Evolutionary conservation across 2,888 invertebrate genomes (phyloP).

Genomic region (Perizoma flavofasciatum): DNA sequence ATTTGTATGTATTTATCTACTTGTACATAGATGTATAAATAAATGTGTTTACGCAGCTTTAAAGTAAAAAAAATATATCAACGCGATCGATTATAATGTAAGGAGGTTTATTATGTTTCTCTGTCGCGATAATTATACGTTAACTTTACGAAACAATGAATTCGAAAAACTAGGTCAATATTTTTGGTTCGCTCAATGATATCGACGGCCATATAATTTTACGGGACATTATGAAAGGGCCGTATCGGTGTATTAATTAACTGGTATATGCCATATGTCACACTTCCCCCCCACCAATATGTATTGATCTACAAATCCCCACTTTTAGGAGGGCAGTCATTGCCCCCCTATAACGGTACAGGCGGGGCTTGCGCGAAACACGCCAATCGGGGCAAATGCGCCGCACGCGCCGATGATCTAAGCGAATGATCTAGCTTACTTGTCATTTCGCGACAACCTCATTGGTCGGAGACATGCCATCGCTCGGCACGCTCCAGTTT

Average conservation of each 20-base stretch:
- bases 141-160: slow-evolving; percentile 28
- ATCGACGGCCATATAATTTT: slow-evolving; percentile 43
- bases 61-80: too few relatives aligned
- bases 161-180: slow-evolving; percentile 34
- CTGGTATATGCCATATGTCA: slow-evolving; percentile 71
- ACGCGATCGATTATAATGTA: too few relatives aligned
- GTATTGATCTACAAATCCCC: slow-evolving; percentile 74
- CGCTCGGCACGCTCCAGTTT: slow-evolving; percentile 62
- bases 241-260: slow-evolving; percentile 64
- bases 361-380: slow-evolving; percentile 73
- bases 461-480: slow-evolving; percentile 71
- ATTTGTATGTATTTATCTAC: too few relatives aligned
- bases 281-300: slow-evolving; percentile 61
- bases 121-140: too few relatives aligned
- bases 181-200: slow-evolving; percentile 30
- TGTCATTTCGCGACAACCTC: slow-evolving; percentile 78
- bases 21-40: too few relatives aligned
- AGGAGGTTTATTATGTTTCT: too few relatives aligned
- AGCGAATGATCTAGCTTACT: slow-evolving; percentile 80
- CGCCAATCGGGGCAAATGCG: slow-evolving; percentile 76
- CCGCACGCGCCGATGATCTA: slow-evolving; percentile 71
- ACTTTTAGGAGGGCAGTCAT: slow-evolving; percentile 74
- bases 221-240: slow-evolving; percentile 52
- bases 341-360: slow-evolving; percentile 81
- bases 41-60: too few relatives aligned